Percentiles rank a stretch among this genome's conserved stretches.
Evolutionary conservation across 1,140 invertebrate species (phyloP).

Genomic region (Andrena cerasifolii): DNA sequence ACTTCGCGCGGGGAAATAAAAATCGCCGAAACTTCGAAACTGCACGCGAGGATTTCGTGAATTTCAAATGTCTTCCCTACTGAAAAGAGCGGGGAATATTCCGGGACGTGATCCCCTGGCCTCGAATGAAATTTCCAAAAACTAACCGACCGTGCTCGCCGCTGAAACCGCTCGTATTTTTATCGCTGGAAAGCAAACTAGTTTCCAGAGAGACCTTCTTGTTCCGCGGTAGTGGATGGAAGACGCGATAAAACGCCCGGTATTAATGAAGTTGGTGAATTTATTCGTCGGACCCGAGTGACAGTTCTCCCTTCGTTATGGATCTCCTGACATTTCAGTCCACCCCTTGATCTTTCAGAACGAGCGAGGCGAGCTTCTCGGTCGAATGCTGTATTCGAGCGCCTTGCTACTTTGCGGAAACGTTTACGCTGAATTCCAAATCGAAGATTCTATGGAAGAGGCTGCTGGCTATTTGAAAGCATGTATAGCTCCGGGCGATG

Average conservation of each 20-base stretch:
- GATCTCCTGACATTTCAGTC: neutral
- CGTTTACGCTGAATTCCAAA: neutral
- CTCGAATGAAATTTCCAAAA: neutral
- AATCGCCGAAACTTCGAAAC: slow-evolving; percentile 3
- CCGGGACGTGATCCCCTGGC: neutral
- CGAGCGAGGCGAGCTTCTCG: neutral
- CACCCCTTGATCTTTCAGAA: neutral
- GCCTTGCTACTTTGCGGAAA: too few relatives aligned
- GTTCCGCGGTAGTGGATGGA: neutral
- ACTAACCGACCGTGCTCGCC: neutral
- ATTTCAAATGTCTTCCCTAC: slow-evolving; percentile 3
- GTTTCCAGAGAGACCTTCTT: neutral
- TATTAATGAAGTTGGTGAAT: slow-evolving; percentile 6
- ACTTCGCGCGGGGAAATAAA: slow-evolving; percentile 8
- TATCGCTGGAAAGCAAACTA: neutral
- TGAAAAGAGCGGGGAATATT: neutral
- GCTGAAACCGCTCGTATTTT: too few relatives aligned
- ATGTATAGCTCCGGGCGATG: neutral
- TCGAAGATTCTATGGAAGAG: too few relatives aligned
- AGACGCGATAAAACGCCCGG: neutral
- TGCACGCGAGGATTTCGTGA: slow-evolving; percentile 6
- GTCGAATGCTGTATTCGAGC: neutral
- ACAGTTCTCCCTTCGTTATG: neutral
- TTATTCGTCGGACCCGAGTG: neutral
- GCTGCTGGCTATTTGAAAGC: too few relatives aligned